phyloP scores from a whole-genome alignment of 64 coral and sea anemone genomes.

The Cladopsammia gracilis region DNA sequence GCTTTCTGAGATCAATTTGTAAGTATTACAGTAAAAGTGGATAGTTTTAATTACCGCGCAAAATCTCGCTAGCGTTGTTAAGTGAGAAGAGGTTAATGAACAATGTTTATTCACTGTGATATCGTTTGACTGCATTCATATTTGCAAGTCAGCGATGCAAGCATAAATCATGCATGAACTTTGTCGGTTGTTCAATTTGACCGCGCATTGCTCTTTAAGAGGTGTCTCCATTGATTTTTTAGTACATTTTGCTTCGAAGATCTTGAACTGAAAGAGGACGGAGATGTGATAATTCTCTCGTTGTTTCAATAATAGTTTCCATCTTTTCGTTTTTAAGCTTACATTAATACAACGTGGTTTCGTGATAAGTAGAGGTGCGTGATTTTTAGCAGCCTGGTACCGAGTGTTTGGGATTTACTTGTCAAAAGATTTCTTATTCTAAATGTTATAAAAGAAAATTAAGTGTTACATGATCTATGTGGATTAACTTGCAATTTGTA shows the following conservation, averaged over 20 bases:
- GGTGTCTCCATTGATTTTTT: neutral
- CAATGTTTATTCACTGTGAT: neutral
- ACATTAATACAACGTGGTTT: neutral
- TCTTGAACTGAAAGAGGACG: neutral
- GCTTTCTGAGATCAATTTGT: constrained; percentile 86
- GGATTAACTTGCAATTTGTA: too few relatives aligned
- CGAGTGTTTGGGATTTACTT: neutral
- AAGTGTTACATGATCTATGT: neutral
- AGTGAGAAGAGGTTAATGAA: neutral
- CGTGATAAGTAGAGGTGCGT: neutral
- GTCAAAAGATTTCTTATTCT: too few relatives aligned
- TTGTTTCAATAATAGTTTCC: neutral
- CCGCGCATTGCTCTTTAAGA: neutral
- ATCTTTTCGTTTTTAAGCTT: neutral
- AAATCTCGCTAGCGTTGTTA: neutral
- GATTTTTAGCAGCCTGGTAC: constrained; percentile 15
- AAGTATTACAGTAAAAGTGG: constrained; percentile 42
- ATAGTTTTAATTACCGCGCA: neutral
- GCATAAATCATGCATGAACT: neutral
- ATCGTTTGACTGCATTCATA: neutral
- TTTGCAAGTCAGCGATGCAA: neutral
- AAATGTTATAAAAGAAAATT: too few relatives aligned
- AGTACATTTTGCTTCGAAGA: neutral
- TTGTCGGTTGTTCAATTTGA: neutral
- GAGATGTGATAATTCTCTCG: neutral